Conservation (phyloP, 2,797 vertebrate genomes). For the Acridotheres tristis region DNA sequence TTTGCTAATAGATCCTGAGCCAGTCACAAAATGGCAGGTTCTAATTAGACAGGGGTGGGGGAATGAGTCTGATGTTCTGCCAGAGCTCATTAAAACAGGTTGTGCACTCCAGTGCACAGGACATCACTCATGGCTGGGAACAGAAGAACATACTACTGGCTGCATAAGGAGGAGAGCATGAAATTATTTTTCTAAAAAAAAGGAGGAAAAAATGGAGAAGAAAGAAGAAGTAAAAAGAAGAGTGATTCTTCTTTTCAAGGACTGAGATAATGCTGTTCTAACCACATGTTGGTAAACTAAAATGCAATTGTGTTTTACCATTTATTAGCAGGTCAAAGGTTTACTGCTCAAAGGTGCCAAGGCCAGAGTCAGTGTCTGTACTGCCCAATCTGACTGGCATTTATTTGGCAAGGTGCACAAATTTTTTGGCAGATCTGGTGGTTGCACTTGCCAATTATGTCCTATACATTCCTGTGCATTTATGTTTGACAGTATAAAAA, state of each 20-base stretch:
- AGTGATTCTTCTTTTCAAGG: neutral
- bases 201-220: neutral
- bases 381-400: neutral
- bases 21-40: conserved; percentile 14
- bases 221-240: neutral
- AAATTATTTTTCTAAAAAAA: neutral
- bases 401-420: conserved; percentile 5
- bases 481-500: neutral
- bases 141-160: neutral
- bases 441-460: conserved; percentile 4
- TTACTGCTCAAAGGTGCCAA: neutral
- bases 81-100: conserved; percentile 51
- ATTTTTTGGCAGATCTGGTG: conserved; percentile 18
- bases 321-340: neutral
- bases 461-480: neutral
- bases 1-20: conserved; percentile 31
- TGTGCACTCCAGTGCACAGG: conserved; percentile 18
- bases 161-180: neutral
- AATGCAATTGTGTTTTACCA: neutral
- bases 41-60: neutral
- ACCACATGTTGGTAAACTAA: neutral
- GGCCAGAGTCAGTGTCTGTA: neutral
- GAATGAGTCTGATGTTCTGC: conserved; percentile 40
- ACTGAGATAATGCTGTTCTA: neutral
- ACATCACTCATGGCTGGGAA: neutral